A percentile compares a stretch with the other conserved stretches of the same genome.
Conservation (phyloP, 2,797 vertebrate species). For the Characodon lateralis region DNA sequence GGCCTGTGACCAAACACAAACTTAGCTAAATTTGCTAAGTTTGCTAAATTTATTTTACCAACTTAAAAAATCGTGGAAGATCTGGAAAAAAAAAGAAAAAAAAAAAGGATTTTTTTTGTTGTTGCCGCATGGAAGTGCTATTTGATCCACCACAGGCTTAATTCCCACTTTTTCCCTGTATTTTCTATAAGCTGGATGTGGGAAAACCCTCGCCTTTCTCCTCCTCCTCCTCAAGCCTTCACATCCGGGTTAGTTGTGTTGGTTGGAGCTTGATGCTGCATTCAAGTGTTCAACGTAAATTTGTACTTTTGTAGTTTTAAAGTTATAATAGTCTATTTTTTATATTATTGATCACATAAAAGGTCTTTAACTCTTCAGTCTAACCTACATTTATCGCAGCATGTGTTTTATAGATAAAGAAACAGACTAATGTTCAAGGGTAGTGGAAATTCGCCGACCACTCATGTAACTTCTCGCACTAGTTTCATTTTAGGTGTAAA, state of each 20-base stretch:
- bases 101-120: neutral
- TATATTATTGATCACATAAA: neutral
- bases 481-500: neutral
- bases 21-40: too few species aligned
- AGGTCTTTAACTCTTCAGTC: neutral
- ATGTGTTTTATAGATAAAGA: neutral
- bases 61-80: neutral
- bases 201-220: slow-evolving; percentile 62
- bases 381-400: neutral
- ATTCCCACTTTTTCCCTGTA: slow-evolving; percentile 22
- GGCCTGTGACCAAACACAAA: neutral
- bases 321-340: neutral
- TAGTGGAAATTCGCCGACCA: neutral
- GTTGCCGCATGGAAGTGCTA: neutral
- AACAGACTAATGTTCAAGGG: neutral
- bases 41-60: neutral
- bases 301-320: slow-evolving; percentile 6
- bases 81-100: neutral
- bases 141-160: neutral
- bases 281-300: slow-evolving; percentile 43
- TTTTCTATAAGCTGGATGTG: slow-evolving; percentile 71
- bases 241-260: slow-evolving; percentile 83
- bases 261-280: slow-evolving; percentile 57
- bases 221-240: slow-evolving; percentile 69
- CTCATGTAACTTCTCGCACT: too few species aligned